A percentile compares a stretch with the other conserved stretches of the same genome.
phyloP scores from a whole-genome alignment of 2,797 vertebrate genomes.

The Neolamprologus multifasciatus region DNA sequence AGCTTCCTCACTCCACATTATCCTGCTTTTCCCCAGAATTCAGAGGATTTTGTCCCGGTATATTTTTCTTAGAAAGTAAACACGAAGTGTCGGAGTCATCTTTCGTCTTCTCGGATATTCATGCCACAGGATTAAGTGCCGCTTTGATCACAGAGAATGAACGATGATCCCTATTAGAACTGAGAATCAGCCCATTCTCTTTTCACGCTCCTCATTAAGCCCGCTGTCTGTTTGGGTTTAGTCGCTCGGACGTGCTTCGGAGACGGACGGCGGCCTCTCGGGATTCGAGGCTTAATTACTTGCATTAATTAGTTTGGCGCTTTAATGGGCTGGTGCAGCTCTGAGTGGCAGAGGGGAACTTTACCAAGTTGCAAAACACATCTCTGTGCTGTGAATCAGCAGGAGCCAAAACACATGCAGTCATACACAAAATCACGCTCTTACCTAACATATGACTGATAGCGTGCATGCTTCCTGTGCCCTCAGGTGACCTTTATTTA shows the following conservation, averaged over 20 bases:
- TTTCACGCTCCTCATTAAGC: constrained; percentile 38
- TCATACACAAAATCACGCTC: neutral
- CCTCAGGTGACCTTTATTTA: neutral
- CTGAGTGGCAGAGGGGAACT: constrained; percentile 7
- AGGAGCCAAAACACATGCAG: neutral
- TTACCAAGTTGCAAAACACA: neutral
- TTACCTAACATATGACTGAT: neutral
- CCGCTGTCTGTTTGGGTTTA: constrained; percentile 49
- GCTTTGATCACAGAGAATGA: constrained; percentile 56
- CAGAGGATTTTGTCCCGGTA: neutral
- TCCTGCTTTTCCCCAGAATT: neutral
- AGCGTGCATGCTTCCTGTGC: neutral
- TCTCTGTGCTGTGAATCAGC: constrained; percentile 33
- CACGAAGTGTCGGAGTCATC: neutral
- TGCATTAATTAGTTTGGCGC: constrained; percentile 65
- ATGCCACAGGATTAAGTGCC: constrained; percentile 6
- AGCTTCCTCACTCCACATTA: constrained; percentile 39
- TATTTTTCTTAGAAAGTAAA: constrained; percentile 19
- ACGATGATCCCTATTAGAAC: constrained; percentile 29
- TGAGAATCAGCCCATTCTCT: constrained; percentile 42
- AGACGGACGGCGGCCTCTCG: constrained; percentile 30
- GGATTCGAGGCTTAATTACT: constrained; percentile 66
- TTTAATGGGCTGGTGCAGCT: constrained; percentile 53
- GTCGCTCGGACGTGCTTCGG: constrained; percentile 11
- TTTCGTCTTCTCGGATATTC: neutral